phyloP scores from a whole-genome alignment of 2,888 invertebrate genomes.

The Ommatoiulus sabulosus region DNA sequence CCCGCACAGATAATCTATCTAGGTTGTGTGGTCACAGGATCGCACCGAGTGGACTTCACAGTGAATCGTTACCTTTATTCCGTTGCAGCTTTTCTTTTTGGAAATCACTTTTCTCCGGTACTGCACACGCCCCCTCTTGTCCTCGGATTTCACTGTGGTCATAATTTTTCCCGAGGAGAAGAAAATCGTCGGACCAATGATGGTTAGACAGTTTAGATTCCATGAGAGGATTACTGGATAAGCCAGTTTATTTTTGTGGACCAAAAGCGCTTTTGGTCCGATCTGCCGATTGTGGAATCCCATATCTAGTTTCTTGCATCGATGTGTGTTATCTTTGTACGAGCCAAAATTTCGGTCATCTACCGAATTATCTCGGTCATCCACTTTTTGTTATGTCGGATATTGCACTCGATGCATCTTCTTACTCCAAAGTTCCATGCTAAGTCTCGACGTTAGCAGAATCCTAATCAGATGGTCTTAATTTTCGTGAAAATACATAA shows the following conservation, averaged over 20 bases:
- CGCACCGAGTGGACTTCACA: conserved; percentile 25
- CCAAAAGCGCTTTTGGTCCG: background rate
- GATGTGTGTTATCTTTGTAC: background rate
- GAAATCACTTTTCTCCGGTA: background rate
- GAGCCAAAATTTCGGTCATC: background rate
- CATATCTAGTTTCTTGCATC: background rate
- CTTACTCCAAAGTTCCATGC: too few relatives aligned
- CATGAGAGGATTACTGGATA: background rate
- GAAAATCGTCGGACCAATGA: background rate
- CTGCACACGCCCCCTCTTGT: background rate
- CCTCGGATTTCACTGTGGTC: background rate
- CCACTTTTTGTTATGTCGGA: background rate
- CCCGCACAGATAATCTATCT: conserved; percentile 46
- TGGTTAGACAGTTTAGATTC: background rate
- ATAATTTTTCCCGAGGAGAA: background rate
- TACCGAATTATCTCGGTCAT: background rate
- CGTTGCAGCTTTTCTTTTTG: background rate
- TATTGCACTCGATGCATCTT: too few relatives aligned
- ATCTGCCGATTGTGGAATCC: background rate
- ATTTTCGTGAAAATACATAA: too few relatives aligned
- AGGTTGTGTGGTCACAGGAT: conserved; percentile 16
- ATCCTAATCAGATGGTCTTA: too few relatives aligned
- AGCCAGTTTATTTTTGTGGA: background rate
- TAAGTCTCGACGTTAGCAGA: too few relatives aligned
- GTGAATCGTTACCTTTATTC: background rate